Evolutionary conservation across 2,113 vertebrate species (phyloP).

Genomic region (Phrynocephalus versicolor): DNA sequence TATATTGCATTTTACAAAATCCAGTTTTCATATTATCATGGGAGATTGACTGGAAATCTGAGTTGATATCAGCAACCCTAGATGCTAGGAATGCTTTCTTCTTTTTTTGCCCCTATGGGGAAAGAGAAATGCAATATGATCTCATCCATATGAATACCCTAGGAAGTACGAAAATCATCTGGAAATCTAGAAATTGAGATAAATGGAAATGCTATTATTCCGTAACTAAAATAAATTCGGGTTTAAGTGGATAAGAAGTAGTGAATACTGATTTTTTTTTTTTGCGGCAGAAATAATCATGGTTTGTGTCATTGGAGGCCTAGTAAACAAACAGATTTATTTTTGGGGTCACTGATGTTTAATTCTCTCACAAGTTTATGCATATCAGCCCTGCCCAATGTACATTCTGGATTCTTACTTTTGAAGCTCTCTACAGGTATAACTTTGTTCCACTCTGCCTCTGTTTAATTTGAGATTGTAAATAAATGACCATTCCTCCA

Average conservation of each 20-base stretch:
- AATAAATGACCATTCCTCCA: neutral
- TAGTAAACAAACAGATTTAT: neutral
- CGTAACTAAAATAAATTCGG: neutral
- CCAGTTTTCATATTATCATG: neutral
- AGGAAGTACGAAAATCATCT: neutral
- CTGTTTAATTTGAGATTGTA: neutral
- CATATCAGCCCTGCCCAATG: neutral
- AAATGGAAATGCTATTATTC: neutral
- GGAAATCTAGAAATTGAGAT: slow-evolving; percentile 7
- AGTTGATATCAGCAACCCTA: neutral
- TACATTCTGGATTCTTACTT: neutral
- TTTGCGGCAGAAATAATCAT: neutral
- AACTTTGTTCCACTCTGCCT: neutral
- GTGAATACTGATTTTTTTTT: neutral
- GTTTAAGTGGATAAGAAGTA: neutral
- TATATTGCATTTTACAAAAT: neutral
- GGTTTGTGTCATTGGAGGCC: no score
- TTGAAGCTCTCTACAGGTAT: neutral
- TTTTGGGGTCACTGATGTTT: neutral
- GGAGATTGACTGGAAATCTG: neutral
- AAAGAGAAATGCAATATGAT: neutral
- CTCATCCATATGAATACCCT: neutral
- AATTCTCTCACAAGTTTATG: neutral
- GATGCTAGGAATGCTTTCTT: slow-evolving; percentile 3
- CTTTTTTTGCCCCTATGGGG: neutral